Evolutionary conservation across 2,113 vertebrate genomes (phyloP).

Genomic region (Burhinus bistriatus): DNA sequence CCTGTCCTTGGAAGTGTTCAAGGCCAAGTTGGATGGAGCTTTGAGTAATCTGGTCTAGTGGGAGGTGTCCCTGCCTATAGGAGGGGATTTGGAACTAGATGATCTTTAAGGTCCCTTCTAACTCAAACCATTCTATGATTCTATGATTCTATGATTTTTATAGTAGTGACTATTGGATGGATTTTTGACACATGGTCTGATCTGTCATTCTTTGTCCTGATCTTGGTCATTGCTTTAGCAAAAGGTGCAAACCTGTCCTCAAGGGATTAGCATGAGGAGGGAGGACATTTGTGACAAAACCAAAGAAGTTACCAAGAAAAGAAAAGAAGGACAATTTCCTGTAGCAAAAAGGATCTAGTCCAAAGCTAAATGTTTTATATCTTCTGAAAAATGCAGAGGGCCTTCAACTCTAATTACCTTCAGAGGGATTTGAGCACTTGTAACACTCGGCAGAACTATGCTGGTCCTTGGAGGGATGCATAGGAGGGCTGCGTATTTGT

Average conservation of each 20-base stretch:
- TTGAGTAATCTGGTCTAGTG: background rate
- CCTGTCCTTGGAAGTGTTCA: background rate
- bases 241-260: background rate
- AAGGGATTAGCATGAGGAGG: background rate
- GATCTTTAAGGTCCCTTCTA: background rate
- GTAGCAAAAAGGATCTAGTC: background rate
- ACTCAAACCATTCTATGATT: background rate
- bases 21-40: background rate
- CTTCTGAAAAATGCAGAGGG: conserved; percentile 23
- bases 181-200: background rate
- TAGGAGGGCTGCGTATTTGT: background rate
- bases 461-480: background rate
- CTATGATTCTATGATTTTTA: background rate
- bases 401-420: conserved; percentile 19
- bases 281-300: background rate
- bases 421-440: background rate
- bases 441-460: background rate
- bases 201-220: background rate
- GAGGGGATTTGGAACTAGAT: background rate
- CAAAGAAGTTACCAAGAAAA: background rate
- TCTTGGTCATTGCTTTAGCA: background rate
- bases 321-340: background rate
- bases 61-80: background rate
- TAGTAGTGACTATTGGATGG: background rate
- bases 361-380: background rate